Conservation (phyloP, 2,888 invertebrate species). For the Timema podura region DNA sequence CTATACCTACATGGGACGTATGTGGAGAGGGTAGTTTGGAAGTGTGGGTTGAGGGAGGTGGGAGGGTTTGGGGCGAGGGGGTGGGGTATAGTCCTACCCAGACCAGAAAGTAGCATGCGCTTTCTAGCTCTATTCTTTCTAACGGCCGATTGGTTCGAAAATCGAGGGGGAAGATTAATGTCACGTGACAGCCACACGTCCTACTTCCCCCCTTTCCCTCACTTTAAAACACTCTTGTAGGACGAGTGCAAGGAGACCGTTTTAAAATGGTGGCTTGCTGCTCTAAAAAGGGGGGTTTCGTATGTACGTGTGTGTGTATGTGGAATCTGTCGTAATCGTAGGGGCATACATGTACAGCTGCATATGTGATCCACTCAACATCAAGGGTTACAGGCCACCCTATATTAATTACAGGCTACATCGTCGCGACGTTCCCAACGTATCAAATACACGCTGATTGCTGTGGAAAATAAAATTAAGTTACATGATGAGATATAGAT, state of each 20-base stretch:
- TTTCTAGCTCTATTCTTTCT: conserved; percentile 18
- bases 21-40: no score
- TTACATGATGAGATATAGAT: no score
- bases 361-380: no score
- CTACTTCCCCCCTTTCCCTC: background rate
- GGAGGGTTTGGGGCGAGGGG: background rate
- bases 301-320: conserved; percentile 7
- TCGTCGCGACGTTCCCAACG: no score
- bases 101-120: conserved; percentile 13
- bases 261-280: conserved; percentile 20
- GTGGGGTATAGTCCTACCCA: background rate
- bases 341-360: no score
- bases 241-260: background rate
- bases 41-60: background rate
- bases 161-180: conserved; percentile 29
- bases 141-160: conserved; percentile 29
- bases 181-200: conserved; percentile 27
- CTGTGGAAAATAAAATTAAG: no score
- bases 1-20: no score
- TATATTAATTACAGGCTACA: no score
- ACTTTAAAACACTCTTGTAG: background rate
- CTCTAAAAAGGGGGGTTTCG: background rate
- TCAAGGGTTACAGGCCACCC: no score
- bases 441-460: no score
- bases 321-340: no score